Percentiles rank a stretch among this genome's conserved stretches.
Evolutionary conservation across 2,888 invertebrate genomes (phyloP).

Genomic region (Helobdella robusta): DNA sequence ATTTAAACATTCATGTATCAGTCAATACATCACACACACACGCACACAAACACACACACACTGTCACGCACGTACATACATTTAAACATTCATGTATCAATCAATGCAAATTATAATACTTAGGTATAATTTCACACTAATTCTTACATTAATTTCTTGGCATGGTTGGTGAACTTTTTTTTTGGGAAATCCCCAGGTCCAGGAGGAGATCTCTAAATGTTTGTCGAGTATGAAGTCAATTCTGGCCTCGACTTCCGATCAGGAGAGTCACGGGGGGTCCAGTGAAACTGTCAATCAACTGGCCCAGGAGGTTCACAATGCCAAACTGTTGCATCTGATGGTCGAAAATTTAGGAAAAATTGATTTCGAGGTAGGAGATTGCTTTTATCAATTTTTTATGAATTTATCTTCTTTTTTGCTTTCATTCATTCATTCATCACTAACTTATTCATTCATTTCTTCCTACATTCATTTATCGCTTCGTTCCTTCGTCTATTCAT

Average conservation of each 20-base stretch:
- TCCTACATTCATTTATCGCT: neutral
- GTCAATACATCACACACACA: no score
- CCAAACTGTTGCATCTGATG: conserved; percentile 76
- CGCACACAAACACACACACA: neutral
- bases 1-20: no score
- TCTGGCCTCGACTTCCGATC: conserved; percentile 85
- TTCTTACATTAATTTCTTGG: neutral
- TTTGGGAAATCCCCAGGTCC: neutral
- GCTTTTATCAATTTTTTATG: neutral
- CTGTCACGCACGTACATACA: neutral
- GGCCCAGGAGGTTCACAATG: conserved; percentile 88
- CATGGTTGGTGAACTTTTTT: neutral
- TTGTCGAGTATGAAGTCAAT: conserved; percentile 89
- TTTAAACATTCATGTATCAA: neutral
- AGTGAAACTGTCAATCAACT: conserved; percentile 44
- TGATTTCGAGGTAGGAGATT: conserved; percentile 60
- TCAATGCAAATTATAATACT: neutral
- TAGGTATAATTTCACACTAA: neutral
- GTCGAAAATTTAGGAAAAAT: conserved; percentile 69
- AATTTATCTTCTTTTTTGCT: neutral
- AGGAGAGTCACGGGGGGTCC: conserved; percentile 64
- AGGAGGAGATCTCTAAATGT: conserved; percentile 94
- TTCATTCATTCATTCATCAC: neutral
- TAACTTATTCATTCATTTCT: neutral
- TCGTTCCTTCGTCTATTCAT: conserved; percentile 39